Base-by-base conservation (phyloP, 2,888 invertebrate species). In the Dicyrtomina minuta region DNA sequence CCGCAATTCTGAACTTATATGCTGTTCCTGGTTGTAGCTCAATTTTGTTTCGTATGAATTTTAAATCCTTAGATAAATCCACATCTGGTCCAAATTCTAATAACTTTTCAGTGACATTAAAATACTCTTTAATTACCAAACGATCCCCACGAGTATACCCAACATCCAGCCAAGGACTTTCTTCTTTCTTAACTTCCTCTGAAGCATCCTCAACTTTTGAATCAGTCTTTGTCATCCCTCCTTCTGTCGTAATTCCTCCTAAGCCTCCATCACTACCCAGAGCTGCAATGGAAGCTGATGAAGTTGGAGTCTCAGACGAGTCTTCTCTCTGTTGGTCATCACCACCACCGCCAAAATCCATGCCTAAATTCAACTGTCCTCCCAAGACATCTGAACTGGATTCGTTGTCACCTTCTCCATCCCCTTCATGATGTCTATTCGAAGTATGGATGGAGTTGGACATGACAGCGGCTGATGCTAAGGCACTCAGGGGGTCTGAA, bases 1-100 rank as follows among this genome's bases (percentile, higher is more conserved):
- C 97, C 15, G 96, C 92, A 24, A 97, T 92, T 68, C 97, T 86
- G 82, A 98, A 96, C 81, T 96, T 95, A 83, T 98, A 99, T 0
- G 94, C 94, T 0, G 95, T 96, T 53, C 96, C 97, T 15, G 96
- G 93, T 79, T 93, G 90, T 26, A 97, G 84, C 24, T 87, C 85
- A 70, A 89, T 84, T 72, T 89, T 88, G 55, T 88, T 85, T 79
- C 88, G 84, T 73, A 87, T 85, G 10, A 88, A 84, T 75, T 91
- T 77, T 61, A 78, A 84, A 78, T 93, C 92, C 1, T 90, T 90
- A 71, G 90, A 83, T 79, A 87, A 87, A 72, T 91, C 90, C 69
- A 89, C 85, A 24, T 90, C 89, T 60, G 90, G 84, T 79, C 87
- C 88, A 81, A 76, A 49, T 4, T 61, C 51, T 1, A 69, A 70